These are phyloP conservation scores for Gnathonemus longibarbis DNA, from an alignment of 2,113 vertebrate species.

Conservation along the genomic window DNA sequence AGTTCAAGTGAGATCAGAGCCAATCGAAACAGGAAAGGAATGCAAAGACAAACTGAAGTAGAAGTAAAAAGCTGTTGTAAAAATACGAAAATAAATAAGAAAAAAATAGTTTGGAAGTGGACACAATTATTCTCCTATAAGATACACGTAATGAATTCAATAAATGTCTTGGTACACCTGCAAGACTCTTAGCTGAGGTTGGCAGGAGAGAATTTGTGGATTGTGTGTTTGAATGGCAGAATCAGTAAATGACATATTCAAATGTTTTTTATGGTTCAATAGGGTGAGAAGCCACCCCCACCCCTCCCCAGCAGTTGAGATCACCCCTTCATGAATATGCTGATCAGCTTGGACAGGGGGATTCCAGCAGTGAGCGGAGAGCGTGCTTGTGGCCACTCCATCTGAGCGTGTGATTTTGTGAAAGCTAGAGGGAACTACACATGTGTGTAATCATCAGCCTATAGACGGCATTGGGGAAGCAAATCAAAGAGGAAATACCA, in stretches of 20 bases:
- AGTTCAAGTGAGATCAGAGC: not conserved
- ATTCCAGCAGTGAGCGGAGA: not conserved
- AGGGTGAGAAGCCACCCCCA: not conserved
- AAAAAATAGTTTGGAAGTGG: not conserved
- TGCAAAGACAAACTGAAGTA: not conserved
- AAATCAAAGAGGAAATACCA: not conserved
- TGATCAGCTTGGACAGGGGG: not conserved
- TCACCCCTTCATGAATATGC: not conserved
- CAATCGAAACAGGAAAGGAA: not conserved
- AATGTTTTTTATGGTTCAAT: not conserved
- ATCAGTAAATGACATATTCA: not conserved
- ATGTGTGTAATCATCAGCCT: not conserved
- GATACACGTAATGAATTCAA: too few species aligned
- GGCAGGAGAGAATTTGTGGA: too few species aligned
- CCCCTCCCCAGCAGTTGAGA: not conserved
- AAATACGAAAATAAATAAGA: not conserved
- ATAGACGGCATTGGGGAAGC: not conserved
- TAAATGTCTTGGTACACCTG: not conserved
- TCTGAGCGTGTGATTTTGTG: not conserved
- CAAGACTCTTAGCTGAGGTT: not conserved
- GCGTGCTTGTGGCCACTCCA: not conserved
- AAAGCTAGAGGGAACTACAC: not conserved
- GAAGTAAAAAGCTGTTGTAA: not conserved
- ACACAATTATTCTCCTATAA: not conserved
- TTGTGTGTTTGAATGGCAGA: not conserved